These are phyloP conservation scores for Patella pellucida DNA, from an alignment of 2,888 invertebrate species.

Conservation along the genomic window DNA sequence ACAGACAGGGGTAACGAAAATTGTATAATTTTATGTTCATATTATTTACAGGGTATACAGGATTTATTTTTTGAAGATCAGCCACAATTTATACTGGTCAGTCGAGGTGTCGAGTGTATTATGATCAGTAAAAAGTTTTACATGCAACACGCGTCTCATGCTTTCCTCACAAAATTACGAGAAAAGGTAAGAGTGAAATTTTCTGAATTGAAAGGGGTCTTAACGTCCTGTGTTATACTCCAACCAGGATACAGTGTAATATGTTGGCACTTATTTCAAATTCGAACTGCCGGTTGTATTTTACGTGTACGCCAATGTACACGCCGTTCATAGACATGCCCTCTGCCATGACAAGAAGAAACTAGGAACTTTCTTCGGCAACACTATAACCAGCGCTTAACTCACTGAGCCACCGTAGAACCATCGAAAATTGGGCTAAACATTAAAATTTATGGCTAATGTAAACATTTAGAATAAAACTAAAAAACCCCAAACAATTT, in stretches of 20 bases:
- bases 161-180: conserved; percentile 45
- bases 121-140: conserved; percentile 61
- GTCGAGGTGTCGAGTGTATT: conserved; percentile 62
- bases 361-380: too few species aligned
- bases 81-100: conserved; percentile 56
- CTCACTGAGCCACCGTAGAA: too few species aligned
- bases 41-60: conserved; percentile 48
- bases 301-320: too few species aligned
- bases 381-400: too few species aligned
- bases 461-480: neutral
- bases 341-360: too few species aligned
- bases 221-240: neutral
- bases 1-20: too few species aligned
- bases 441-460: too few species aligned
- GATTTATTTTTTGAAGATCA: conserved; percentile 57
- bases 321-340: too few species aligned
- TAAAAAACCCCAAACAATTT: neutral
- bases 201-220: neutral
- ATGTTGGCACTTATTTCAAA: too few species aligned
- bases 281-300: too few species aligned
- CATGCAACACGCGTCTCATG: conserved; percentile 51
- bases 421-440: too few species aligned
- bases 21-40: too few species aligned
- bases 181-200: conserved; percentile 40
- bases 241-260: neutral